Conservation (phyloP, 2,113 vertebrate species). For the Toxostoma redivivum region DNA sequence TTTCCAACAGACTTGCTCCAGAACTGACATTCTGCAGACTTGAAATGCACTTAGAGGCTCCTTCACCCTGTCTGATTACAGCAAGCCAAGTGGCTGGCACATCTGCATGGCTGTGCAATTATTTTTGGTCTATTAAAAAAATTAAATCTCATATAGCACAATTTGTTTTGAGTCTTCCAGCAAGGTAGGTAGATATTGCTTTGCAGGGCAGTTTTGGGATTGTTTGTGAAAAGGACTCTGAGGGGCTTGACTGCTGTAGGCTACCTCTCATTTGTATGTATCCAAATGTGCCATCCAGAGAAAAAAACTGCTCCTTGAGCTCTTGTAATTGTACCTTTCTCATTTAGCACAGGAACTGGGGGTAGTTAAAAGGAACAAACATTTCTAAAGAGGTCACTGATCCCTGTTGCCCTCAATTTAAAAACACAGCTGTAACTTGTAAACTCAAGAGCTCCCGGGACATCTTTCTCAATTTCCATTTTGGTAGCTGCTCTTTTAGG, state of each 20-base stretch:
- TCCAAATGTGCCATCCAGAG: background rate
- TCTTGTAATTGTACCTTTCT: background rate
- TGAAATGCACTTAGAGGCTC: background rate
- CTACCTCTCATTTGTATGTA: background rate
- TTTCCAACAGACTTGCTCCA: slow-evolving; percentile 11
- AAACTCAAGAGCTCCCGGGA: background rate
- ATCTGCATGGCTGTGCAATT: background rate
- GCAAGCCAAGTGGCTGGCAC: background rate
- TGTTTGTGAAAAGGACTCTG: background rate
- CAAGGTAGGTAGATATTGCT: background rate
- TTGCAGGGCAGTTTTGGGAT: background rate
- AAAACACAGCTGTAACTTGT: background rate
- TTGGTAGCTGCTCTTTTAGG: background rate
- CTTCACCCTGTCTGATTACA: slow-evolving; percentile 25
- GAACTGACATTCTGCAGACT: background rate
- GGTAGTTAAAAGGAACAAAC: background rate
- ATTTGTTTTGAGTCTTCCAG: slow-evolving; percentile 11
- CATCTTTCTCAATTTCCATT: background rate
- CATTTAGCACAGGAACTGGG: slow-evolving; percentile 3
- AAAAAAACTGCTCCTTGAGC: background rate
- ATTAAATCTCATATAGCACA: background rate
- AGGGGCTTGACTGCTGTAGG: background rate
- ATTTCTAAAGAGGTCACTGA: background rate
- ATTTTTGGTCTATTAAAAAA: background rate
- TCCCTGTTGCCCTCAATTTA: slow-evolving; percentile 30